These are phyloP conservation scores for Onychomys arenicola DNA, from an alignment of 2,797 vertebrate genomes.

Conservation along the genomic window DNA sequence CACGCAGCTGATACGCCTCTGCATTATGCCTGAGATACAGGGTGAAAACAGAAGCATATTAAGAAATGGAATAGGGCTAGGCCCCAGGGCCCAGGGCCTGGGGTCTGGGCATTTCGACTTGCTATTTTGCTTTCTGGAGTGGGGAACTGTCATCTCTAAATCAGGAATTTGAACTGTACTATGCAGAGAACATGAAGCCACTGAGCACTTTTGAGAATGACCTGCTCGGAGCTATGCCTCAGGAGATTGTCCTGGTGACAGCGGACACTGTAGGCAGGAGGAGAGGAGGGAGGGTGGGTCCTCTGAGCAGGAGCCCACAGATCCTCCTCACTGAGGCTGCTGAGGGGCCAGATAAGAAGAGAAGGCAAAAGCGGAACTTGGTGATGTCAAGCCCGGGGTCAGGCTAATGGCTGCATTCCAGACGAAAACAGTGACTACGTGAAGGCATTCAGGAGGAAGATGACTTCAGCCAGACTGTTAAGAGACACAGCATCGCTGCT, in stretches of 20 bases:
- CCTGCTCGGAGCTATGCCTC: neutral
- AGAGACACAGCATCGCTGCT: neutral
- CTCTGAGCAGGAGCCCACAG: neutral
- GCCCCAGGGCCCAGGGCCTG: neutral
- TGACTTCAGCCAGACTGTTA: neutral
- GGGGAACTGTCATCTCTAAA: fast-evolving
- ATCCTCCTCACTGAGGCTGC: neutral
- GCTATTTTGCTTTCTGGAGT: neutral
- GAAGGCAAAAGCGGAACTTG: neutral
- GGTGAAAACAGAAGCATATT: neutral
- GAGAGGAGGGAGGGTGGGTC: neutral
- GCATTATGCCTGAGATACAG: neutral
- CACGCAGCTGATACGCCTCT: neutral
- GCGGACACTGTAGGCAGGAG: neutral
- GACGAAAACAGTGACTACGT: neutral
- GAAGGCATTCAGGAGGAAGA: neutral
- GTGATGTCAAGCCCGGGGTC: neutral
- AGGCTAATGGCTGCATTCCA: neutral
- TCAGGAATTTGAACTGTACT: neutral
- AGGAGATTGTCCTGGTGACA: neutral
- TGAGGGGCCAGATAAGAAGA: neutral
- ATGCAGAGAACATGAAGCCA: neutral
- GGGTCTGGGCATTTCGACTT: neutral
- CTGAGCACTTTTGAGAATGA: neutral
- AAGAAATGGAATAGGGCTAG: neutral